phyloP scores from a whole-genome alignment of 2,113 vertebrate genomes.

The Nannospalax galili region DNA sequence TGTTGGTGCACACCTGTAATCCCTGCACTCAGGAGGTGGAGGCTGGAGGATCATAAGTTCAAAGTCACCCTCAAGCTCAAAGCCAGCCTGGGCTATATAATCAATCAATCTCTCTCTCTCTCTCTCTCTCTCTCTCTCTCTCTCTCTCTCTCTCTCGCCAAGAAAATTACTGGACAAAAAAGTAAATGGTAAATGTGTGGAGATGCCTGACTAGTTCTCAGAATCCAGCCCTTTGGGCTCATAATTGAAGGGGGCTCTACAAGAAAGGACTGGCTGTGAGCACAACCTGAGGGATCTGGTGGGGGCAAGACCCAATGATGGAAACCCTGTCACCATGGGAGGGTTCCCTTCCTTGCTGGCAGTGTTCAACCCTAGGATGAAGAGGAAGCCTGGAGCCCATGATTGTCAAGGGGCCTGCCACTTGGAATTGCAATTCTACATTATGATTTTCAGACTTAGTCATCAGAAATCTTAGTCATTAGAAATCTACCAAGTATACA shows the following conservation, averaged over 20 bases:
- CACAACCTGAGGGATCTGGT: not conserved
- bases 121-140: not conserved
- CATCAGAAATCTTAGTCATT: not conserved
- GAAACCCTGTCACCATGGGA: accelerated
- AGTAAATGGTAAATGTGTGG: not conserved
- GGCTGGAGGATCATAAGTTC: not conserved
- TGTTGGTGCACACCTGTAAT: not conserved
- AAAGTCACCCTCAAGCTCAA: not conserved
- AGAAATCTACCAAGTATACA: not conserved
- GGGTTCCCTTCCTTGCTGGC: not conserved
- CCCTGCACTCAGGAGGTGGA: not conserved
- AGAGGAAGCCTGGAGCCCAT: not conserved
- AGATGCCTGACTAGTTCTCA: conserved; percentile 34
- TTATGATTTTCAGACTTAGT: not conserved
- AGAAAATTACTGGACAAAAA: not conserved
- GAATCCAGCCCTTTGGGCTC: conserved; percentile 21
- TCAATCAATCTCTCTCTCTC: accelerated
- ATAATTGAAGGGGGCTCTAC: not conserved
- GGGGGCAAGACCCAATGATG: accelerated
- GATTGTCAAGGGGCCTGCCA: too few species aligned
- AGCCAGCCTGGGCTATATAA: not conserved
- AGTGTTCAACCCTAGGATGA: not conserved
- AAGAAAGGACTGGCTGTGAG: not conserved
- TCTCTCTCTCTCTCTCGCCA: not conserved
- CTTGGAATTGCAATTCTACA: not conserved